Evolutionary conservation across 2,888 invertebrate genomes (phyloP).

Genomic region (Eugnorisma glareosa): DNA sequence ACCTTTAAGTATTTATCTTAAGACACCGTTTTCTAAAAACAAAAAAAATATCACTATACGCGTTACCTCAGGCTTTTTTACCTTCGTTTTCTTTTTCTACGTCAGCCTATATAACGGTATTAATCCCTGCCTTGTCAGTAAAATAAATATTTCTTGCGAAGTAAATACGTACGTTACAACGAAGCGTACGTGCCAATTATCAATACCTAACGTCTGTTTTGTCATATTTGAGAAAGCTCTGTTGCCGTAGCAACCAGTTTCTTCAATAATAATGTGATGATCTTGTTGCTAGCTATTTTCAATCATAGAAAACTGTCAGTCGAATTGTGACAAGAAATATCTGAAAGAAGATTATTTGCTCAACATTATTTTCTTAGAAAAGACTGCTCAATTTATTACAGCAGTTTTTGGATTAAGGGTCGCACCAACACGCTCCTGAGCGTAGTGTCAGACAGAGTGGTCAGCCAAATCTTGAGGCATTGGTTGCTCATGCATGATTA

Average conservation of each 20-base stretch:
- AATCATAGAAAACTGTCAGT: not conserved
- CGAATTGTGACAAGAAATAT: not conserved
- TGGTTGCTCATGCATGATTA: no score
- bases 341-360: not conserved
- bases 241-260: not conserved
- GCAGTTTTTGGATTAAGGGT: no score
- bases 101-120: constrained; percentile 32
- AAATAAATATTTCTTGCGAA: constrained; percentile 22
- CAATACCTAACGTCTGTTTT: not conserved
- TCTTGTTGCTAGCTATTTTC: not conserved
- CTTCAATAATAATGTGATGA: not conserved
- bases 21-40: constrained; percentile 9
- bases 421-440: no score
- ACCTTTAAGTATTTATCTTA: not conserved
- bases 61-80: not conserved
- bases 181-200: constrained; percentile 16
- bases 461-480: no score
- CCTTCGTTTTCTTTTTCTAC: not conserved
- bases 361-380: not conserved
- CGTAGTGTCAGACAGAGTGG: no score
- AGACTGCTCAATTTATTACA: not conserved
- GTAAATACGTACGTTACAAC: constrained; percentile 26
- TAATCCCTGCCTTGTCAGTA: constrained; percentile 34
- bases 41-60: constrained; percentile 4
- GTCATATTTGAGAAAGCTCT: not conserved